A percentile compares a stretch with the other conserved stretches of the same genome.
Conservation (phyloP, 35 echinoderm and acorn worm genomes). For the Strongylocentrotus purpuratus region DNA sequence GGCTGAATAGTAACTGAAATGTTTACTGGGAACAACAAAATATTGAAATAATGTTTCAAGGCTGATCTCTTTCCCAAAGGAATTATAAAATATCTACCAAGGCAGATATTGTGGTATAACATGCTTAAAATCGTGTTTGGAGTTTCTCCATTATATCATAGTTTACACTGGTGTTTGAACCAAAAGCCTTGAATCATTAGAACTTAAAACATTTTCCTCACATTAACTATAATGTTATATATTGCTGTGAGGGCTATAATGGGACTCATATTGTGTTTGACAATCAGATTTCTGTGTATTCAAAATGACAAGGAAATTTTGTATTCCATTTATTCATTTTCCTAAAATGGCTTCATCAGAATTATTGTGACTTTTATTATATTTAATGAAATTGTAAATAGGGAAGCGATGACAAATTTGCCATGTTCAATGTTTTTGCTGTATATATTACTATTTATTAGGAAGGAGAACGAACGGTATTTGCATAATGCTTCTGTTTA, state of each 20-base stretch:
- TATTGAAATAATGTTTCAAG: neutral
- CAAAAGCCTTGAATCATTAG: too few species aligned
- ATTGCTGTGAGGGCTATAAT: neutral
- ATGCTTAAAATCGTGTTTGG: too few species aligned
- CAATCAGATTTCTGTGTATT: neutral
- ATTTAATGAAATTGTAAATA: neutral
- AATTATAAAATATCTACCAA: too few species aligned
- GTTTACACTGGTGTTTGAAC: too few species aligned
- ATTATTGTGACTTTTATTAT: neutral
- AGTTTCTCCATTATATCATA: too few species aligned
- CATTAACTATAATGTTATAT: too few species aligned
- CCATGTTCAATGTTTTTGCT: neutral
- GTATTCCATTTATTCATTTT: neutral
- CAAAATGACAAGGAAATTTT: neutral
- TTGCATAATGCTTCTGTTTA: neutral
- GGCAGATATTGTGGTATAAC: too few species aligned
- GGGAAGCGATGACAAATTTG: neutral
- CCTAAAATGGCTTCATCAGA: neutral
- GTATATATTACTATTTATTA: conserved; percentile 15
- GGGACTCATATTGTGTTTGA: neutral
- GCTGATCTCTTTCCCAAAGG: neutral
- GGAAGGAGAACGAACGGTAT: neutral
- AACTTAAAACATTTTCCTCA: too few species aligned
- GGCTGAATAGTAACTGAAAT: conserved; percentile 11
- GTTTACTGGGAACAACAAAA: neutral